Evolutionary conservation across 2,113 vertebrate genomes (phyloP).

Genomic region (Syrrhaptes paradoxus): DNA sequence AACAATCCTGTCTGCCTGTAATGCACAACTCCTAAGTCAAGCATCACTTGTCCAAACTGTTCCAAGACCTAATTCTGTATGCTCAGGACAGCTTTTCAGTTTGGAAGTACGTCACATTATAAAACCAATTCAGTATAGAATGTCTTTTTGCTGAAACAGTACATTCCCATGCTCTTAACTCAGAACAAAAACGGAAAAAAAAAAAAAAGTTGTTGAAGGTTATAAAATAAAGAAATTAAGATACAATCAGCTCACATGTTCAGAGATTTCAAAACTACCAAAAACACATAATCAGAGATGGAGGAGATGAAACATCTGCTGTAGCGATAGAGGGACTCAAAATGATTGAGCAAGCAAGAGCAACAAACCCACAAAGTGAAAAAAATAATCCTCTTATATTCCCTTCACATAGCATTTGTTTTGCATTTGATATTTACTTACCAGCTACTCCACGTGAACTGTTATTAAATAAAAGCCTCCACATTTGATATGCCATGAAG

Average conservation of each 20-base stretch:
- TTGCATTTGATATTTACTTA: conserved; percentile 34
- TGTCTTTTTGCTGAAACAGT: background rate
- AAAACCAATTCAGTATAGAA: background rate
- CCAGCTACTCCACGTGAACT: background rate
- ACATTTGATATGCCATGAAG: background rate
- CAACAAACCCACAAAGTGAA: background rate
- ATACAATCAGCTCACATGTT: background rate
- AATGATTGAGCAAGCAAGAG: background rate
- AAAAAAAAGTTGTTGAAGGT: background rate
- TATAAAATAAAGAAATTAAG: conserved; percentile 17
- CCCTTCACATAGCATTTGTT: background rate
- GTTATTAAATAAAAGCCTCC: conserved; percentile 33
- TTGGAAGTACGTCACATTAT: background rate
- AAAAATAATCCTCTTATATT: background rate
- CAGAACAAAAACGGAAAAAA: background rate
- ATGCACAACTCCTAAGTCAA: background rate
- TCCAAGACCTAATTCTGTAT: background rate
- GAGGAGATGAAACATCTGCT: conserved; percentile 22
- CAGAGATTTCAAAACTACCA: background rate
- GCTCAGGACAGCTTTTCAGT: background rate
- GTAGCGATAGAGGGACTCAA: background rate
- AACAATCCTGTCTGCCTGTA: background rate
- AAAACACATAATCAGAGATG: background rate
- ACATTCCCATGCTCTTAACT: background rate
- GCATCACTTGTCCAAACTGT: background rate